Conservation (phyloP, 2,797 vertebrate genomes). For the Arnoldichthys spilopterus region DNA sequence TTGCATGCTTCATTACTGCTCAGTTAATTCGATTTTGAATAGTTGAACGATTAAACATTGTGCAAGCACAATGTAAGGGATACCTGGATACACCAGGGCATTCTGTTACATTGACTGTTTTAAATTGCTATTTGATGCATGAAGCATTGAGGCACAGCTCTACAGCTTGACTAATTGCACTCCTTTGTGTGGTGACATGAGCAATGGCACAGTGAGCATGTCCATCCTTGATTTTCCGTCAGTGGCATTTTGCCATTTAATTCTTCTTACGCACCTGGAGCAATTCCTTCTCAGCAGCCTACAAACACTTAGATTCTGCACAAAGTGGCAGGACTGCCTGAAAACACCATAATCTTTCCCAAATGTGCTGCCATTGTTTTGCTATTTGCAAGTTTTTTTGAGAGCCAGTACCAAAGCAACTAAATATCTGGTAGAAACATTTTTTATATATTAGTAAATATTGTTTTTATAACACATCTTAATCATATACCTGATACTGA, state of each 20-base stretch:
- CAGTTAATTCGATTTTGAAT: not conserved
- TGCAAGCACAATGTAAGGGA: not conserved
- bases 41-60: not conserved
- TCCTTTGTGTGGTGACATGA: constrained; percentile 7
- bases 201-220: not conserved
- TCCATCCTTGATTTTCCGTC: not conserved
- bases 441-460: not conserved
- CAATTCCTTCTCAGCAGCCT: not conserved
- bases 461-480: not conserved
- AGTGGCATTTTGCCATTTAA: constrained; percentile 25
- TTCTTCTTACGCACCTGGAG: constrained; percentile 10
- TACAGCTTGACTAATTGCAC: not conserved
- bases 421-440: not conserved
- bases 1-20: not conserved
- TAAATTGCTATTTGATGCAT: constrained; percentile 11
- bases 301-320: not conserved
- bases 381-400: not conserved
- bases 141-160: not conserved
- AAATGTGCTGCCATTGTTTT: not conserved
- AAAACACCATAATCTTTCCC: not conserved
- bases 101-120: not conserved
- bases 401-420: not conserved
- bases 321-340: not conserved
- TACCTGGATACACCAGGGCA: not conserved
- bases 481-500: not conserved